These are phyloP conservation scores for Epizoanthus rinbou DNA, from an alignment of 92 coral and sea anemone species.

Conservation along the genomic window DNA sequence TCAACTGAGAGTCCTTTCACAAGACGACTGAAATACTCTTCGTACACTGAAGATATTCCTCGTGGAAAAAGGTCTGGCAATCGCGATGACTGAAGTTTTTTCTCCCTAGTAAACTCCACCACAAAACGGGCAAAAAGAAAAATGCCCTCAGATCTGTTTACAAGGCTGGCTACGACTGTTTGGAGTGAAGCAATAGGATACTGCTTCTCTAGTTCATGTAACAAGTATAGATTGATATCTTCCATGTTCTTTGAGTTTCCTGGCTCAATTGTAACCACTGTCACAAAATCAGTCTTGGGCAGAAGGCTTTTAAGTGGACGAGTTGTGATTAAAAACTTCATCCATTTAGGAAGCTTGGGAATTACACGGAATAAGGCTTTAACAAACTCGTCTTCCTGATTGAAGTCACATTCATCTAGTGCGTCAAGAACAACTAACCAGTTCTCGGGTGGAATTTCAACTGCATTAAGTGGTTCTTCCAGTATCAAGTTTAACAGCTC, in stretches of 20 bases:
- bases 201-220: not conserved
- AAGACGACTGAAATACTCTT: not conserved
- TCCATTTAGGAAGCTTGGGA: not conserved
- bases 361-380: not conserved
- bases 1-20: not conserved
- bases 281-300: not conserved
- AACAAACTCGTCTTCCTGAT: not conserved
- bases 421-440: not conserved
- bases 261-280: not conserved
- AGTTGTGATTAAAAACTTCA: not conserved
- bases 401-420: not conserved
- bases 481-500: not conserved
- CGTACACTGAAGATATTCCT: not conserved
- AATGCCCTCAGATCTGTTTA: not conserved
- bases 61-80: not conserved
- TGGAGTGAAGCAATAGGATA: not conserved
- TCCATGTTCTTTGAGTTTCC: not conserved
- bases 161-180: not conserved
- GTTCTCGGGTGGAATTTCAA: not conserved
- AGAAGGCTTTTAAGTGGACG: not conserved
- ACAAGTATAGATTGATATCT: not conserved
- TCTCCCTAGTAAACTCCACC: not conserved
- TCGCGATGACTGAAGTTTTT: not conserved
- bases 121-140: not conserved
- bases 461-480: not conserved